phyloP scores from a whole-genome alignment of 2,888 invertebrate genomes.

The Galeruca laticollis region DNA sequence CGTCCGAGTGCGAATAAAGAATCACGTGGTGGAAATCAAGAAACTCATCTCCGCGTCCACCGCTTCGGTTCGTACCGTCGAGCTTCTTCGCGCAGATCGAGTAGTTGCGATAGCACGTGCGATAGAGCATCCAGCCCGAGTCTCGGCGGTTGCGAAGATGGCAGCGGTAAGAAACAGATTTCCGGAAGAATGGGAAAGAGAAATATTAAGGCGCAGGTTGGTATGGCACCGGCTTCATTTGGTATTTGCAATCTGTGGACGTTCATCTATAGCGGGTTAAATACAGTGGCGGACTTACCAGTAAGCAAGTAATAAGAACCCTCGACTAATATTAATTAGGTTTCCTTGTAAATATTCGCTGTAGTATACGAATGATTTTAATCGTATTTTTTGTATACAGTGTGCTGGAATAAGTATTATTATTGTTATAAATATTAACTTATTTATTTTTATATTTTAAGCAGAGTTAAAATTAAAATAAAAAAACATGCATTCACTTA shows the following conservation, averaged over 20 bases:
- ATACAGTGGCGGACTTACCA: constrained; percentile 18
- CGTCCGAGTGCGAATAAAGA: constrained; percentile 61
- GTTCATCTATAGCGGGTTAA: constrained; percentile 23
- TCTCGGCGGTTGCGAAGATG: constrained; percentile 64
- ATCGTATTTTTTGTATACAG: background rate
- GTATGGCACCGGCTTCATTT: constrained; percentile 20
- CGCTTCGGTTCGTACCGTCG: constrained; percentile 55
- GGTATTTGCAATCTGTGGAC: constrained; percentile 22
- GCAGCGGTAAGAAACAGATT: constrained; percentile 65
- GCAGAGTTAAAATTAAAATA: too few species aligned
- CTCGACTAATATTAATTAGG: constrained; percentile 5
- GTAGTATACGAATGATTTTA: background rate
- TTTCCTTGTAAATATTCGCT: background rate
- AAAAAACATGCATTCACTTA: too few species aligned
- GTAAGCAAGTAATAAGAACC: constrained; percentile 16
- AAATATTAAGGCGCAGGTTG: constrained; percentile 85
- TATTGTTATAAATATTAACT: too few species aligned
- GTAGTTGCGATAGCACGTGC: constrained; percentile 66
- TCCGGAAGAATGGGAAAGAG: constrained; percentile 84
- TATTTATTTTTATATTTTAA: too few species aligned
- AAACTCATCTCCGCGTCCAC: constrained; percentile 73
- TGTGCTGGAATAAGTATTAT: too few species aligned
- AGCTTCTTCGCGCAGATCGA: constrained; percentile 66
- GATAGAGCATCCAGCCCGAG: constrained; percentile 68
- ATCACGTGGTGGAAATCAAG: constrained; percentile 69